phyloP scores from a whole-genome alignment of 2,888 invertebrate species.

The Oxystoma pomonae region DNA sequence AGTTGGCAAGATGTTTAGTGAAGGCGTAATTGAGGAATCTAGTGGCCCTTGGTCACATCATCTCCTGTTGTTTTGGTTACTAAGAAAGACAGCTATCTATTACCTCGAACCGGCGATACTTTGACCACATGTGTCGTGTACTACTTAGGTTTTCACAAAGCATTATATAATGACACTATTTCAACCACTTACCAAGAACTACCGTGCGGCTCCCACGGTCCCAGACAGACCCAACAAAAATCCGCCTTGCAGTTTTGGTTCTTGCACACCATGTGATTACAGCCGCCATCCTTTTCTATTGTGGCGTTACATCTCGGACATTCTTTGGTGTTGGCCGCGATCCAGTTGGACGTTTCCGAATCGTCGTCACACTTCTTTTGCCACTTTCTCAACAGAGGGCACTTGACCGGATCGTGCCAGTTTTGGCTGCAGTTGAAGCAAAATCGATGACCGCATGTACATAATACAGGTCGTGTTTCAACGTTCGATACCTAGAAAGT shows the following conservation, averaged over 20 bases:
- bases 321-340: slow-evolving; percentile 98
- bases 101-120: no score
- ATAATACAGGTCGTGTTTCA: slow-evolving; percentile 88
- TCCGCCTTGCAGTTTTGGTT: slow-evolving; percentile 97
- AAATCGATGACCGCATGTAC: slow-evolving; percentile 91
- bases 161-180: no score
- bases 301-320: slow-evolving; percentile 98
- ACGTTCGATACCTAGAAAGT: slow-evolving; percentile 60
- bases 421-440: slow-evolving; percentile 96
- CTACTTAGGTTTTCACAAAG: no score
- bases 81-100: no score
- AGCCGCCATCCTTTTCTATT: slow-evolving; percentile 96
- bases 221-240: slow-evolving; percentile 99
- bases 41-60: no score
- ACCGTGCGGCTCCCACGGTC: slow-evolving; percentile 98
- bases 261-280: slow-evolving; percentile 99
- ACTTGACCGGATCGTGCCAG: slow-evolving; percentile 98
- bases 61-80: no score
- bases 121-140: no score
- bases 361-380: slow-evolving; percentile 99
- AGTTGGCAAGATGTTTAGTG: no score
- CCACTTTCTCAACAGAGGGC: slow-evolving; percentile 90
- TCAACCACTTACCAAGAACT: slow-evolving; percentile 80
- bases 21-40: no score
- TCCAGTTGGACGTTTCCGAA: slow-evolving; percentile 99